These are phyloP conservation scores for Lytechinus variegatus DNA, from an alignment of 35 echinoderm and acorn worm genomes.

Conservation along the genomic window DNA sequence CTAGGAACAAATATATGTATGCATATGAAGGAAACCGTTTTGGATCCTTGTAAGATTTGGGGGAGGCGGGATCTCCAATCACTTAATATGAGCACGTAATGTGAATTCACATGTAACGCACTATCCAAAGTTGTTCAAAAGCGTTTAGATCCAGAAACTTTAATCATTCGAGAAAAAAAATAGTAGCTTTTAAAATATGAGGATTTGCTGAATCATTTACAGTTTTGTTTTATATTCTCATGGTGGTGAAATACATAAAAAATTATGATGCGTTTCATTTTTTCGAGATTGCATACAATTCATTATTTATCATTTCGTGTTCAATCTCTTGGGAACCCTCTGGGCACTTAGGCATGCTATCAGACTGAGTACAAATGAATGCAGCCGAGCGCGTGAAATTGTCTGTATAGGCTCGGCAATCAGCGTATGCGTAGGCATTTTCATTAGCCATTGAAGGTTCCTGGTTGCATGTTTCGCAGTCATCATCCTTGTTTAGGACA, in stretches of 20 bases:
- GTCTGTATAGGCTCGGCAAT: not conserved
- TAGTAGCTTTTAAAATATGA: too few relatives aligned
- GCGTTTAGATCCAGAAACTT: too few relatives aligned
- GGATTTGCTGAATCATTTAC: too few relatives aligned
- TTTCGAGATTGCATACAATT: not conserved
- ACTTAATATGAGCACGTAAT: too few relatives aligned
- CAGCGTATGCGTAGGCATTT: not conserved
- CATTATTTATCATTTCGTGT: not conserved
- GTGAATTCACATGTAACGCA: too few relatives aligned
- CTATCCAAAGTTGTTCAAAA: too few relatives aligned
- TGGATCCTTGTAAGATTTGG: too few relatives aligned
- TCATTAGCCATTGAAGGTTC: not conserved
- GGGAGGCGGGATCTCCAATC: too few relatives aligned
- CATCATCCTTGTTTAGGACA: not conserved
- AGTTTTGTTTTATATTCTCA: too few relatives aligned
- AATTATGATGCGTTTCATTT: not conserved
- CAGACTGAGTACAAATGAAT: not conserved
- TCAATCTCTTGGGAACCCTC: not conserved
- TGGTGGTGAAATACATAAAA: not conserved
- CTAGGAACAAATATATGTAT: too few relatives aligned
- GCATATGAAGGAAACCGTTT: too few relatives aligned
- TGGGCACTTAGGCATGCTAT: not conserved
- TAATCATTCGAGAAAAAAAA: too few relatives aligned
- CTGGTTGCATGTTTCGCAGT: not conserved
- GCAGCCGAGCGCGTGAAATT: not conserved